Percentiles rank a stretch among this genome's conserved stretches.
Evolutionary conservation across 2,888 invertebrate genomes (phyloP).

Genomic region (Yponomeuta plumbellus): DNA sequence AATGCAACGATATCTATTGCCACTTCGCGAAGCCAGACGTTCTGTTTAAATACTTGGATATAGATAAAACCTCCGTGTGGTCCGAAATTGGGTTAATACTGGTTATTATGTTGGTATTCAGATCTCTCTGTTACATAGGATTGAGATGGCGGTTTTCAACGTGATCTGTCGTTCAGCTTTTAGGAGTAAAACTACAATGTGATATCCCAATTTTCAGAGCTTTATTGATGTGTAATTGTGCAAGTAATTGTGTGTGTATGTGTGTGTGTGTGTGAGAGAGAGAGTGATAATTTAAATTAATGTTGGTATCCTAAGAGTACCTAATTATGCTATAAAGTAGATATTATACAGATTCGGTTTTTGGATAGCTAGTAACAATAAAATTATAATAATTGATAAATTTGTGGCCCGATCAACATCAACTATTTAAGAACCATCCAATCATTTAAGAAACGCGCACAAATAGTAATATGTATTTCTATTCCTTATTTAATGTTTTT

Average conservation of each 20-base stretch:
- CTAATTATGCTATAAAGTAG: not conserved
- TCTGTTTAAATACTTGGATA: conserved; percentile 76
- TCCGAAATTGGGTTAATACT: conserved; percentile 73
- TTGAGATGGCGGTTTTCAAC: conserved; percentile 73
- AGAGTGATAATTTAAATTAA: too few relatives aligned
- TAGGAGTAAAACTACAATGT: not conserved
- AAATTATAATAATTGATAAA: too few relatives aligned
- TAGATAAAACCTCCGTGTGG: conserved; percentile 75
- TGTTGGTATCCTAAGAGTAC: not conserved
- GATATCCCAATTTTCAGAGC: conserved; percentile 6
- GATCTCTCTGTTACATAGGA: conserved; percentile 75
- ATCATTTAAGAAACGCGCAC: too few relatives aligned
- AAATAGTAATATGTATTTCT: too few relatives aligned
- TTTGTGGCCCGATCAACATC: too few relatives aligned
- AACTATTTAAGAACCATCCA: too few relatives aligned
- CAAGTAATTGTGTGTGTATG: not conserved
- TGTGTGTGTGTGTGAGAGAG: too few relatives aligned
- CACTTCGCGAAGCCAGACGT: conserved; percentile 81
- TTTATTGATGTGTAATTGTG: not conserved
- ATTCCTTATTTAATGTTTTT: too few relatives aligned
- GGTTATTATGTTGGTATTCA: conserved; percentile 72
- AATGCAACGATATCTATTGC: conserved; percentile 79
- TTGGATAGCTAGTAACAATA: not conserved
- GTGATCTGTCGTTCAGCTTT: conserved; percentile 33
- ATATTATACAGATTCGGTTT: not conserved